phyloP scores from a whole-genome alignment of 2,888 invertebrate genomes.

The Epinotia ramella region DNA sequence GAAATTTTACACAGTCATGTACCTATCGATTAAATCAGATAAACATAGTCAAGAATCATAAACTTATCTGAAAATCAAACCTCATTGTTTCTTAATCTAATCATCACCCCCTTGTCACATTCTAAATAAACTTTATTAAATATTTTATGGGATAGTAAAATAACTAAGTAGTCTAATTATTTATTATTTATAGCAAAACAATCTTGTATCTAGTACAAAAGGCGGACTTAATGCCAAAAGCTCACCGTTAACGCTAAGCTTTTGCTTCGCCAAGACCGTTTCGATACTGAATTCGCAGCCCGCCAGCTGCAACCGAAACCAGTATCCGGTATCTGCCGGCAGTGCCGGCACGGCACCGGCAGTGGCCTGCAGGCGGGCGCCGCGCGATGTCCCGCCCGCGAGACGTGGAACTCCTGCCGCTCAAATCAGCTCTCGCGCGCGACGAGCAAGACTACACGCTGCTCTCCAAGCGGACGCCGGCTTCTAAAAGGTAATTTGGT shows the following conservation, averaged over 20 bases:
- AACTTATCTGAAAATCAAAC: too few relatives aligned
- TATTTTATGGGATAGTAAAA: too few relatives aligned
- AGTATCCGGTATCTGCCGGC: background rate
- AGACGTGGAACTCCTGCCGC: slow-evolving; percentile 77
- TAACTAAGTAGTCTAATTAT: too few relatives aligned
- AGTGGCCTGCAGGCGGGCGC: slow-evolving; percentile 58
- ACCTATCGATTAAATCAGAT: too few relatives aligned
- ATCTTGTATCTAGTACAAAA: too few relatives aligned
- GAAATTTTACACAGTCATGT: too few relatives aligned
- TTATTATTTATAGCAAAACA: too few relatives aligned
- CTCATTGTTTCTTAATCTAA: too few relatives aligned
- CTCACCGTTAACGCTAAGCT: background rate
- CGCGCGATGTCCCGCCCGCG: slow-evolving; percentile 75
- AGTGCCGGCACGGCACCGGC: background rate
- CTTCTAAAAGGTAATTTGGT: slow-evolving; percentile 69
- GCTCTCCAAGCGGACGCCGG: slow-evolving; percentile 69
- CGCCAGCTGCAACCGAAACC: background rate
- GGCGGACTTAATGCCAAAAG: too few relatives aligned
- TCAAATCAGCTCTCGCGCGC: slow-evolving; percentile 76
- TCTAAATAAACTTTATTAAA: too few relatives aligned
- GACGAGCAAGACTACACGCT: slow-evolving; percentile 75
- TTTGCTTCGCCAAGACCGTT: background rate
- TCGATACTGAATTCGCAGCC: background rate
- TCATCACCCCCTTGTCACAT: too few relatives aligned
- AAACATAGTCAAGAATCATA: too few relatives aligned